A percentile compares a stretch with the other conserved stretches of the same genome.
Conservation (phyloP, 1,140 invertebrate genomes). For the Drosophila ogumai region DNA sequence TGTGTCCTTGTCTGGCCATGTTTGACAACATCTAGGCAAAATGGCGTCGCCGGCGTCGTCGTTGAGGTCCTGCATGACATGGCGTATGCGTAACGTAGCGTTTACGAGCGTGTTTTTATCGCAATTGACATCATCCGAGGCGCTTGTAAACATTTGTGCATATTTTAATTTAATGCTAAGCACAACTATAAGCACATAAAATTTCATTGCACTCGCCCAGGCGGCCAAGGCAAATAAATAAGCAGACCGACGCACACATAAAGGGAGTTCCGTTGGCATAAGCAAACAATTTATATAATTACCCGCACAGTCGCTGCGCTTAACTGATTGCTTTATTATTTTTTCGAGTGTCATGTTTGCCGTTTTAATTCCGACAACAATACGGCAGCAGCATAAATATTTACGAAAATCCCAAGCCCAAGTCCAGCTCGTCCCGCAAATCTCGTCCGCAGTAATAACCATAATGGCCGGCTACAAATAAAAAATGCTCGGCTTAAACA, state of each 20-base stretch:
- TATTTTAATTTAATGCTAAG: conserved; percentile 60
- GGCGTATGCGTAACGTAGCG: conserved; percentile 63
- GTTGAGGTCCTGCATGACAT: conserved; percentile 47
- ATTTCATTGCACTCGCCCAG: conserved; percentile 47
- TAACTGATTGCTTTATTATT: conserved; percentile 77
- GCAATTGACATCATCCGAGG: conserved; percentile 57
- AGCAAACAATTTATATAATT: conserved; percentile 67
- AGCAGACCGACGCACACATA: neutral
- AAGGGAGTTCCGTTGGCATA: conserved; percentile 15
- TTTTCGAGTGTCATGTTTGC: conserved; percentile 51
- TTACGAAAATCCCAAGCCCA: conserved; percentile 21
- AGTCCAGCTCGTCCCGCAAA: conserved; percentile 15
- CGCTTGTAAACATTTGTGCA: conserved; percentile 46
- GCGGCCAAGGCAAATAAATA: conserved; percentile 20
- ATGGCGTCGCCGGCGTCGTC: conserved; percentile 41
- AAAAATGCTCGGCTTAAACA: conserved; percentile 49
- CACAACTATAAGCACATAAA: conserved; percentile 46
- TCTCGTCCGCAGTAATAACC: conserved; percentile 24
- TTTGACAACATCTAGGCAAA: conserved; percentile 52
- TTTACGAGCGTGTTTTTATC: conserved; percentile 68
- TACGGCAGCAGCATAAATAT: conserved; percentile 42
- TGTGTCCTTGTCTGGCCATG: conserved; percentile 36
- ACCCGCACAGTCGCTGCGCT: conserved; percentile 41
- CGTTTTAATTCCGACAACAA: conserved; percentile 49
- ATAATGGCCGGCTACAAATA: conserved; percentile 14